Percentiles rank a stretch among this genome's conserved stretches.
Evolutionary conservation across 2,888 invertebrate genomes (phyloP).

Genomic region (Chesias legatella): DNA sequence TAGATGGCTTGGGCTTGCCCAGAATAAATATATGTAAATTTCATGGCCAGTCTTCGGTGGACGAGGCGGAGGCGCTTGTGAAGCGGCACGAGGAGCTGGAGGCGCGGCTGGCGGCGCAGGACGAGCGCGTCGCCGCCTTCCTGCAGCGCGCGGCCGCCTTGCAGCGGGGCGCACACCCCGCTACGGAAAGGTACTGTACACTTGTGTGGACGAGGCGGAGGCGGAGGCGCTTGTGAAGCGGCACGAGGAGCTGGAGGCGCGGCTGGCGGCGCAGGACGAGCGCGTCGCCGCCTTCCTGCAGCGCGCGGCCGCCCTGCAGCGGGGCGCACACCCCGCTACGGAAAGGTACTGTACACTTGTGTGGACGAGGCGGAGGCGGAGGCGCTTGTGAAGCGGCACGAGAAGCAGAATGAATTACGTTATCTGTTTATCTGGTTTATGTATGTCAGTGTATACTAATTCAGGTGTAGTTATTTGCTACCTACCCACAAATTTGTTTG

Average conservation of each 20-base stretch:
- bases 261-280: constrained; percentile 95
- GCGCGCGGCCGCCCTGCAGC: constrained; percentile 89
- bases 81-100: constrained; percentile 97
- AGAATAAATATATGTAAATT: too few species aligned
- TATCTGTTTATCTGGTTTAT: too few species aligned
- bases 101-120: constrained; percentile 94
- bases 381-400: constrained; percentile 94
- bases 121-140: constrained; percentile 92
- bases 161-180: too few species aligned
- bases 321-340: too few species aligned
- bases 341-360: too few species aligned
- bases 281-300: constrained; percentile 90
- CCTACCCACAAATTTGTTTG: too few species aligned
- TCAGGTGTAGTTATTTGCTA: too few species aligned
- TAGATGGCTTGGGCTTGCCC: too few species aligned
- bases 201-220: constrained; percentile 93
- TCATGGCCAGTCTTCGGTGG: constrained; percentile 91
- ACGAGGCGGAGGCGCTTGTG: constrained; percentile 94
- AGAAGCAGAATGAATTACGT: constrained; percentile 97
- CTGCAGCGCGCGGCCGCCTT: constrained; percentile 90
- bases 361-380: constrained; percentile 96
- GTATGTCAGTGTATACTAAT: too few species aligned
- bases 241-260: constrained; percentile 96
- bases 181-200: too few species aligned
- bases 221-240: constrained; percentile 95